These are phyloP conservation scores for Chouioia cunea DNA, from an alignment of 2,888 invertebrate species.

Conservation along the genomic window DNA sequence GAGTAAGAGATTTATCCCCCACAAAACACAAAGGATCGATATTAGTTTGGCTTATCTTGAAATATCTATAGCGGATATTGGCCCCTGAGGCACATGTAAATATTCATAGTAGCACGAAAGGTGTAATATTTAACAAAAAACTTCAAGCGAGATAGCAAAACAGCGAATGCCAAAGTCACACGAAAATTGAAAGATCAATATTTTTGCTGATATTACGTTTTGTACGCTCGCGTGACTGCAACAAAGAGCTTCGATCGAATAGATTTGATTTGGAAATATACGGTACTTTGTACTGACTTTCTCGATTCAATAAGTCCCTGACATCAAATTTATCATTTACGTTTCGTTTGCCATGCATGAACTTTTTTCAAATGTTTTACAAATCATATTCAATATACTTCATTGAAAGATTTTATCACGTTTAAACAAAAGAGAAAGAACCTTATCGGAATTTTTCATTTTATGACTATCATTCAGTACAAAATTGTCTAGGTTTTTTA, in stretches of 20 bases:
- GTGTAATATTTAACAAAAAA: conserved; percentile 11
- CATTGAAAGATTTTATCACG: too few relatives aligned
- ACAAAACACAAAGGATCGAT: not conserved
- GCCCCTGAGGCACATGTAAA: conserved; percentile 14
- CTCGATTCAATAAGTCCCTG: too few relatives aligned
- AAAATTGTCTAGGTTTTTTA: too few relatives aligned
- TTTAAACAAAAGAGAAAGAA: too few relatives aligned
- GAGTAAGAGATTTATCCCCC: not conserved
- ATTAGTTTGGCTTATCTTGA: conserved; percentile 16
- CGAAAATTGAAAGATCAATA: conserved; percentile 32
- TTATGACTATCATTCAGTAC: too few relatives aligned
- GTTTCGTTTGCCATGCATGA: too few relatives aligned
- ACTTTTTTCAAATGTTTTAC: too few relatives aligned
- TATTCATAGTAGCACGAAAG: conserved; percentile 23
- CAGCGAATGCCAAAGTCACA: not conserved
- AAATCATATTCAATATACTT: too few relatives aligned
- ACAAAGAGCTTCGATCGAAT: not conserved
- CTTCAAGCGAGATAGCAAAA: not conserved
- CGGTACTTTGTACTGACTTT: too few relatives aligned
- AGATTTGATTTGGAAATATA: conserved; percentile 4
- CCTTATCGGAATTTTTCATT: too few relatives aligned
- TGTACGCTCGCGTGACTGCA: not conserved
- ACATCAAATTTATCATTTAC: too few relatives aligned
- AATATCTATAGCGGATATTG: conserved; percentile 32
- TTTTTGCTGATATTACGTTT: conserved; percentile 11